Conservation (phyloP, 2,113 vertebrate species). For the Suricata suricatta region DNA sequence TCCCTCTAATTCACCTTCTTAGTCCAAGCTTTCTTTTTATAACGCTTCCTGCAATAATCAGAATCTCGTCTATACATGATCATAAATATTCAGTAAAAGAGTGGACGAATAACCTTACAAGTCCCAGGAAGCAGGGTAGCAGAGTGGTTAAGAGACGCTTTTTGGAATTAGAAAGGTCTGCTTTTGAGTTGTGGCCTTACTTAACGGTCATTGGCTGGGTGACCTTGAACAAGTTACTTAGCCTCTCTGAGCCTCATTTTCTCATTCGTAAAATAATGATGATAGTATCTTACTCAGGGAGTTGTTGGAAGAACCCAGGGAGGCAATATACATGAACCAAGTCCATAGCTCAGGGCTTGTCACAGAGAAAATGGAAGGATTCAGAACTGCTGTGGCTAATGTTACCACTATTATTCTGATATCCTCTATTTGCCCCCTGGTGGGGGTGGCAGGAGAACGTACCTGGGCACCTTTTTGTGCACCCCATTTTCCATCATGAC, state of each 20-base stretch:
- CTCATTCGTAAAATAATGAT: not conserved
- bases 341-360: rapidly evolving
- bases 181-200: not conserved
- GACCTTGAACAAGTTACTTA: not conserved
- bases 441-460: not conserved
- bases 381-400: rapidly evolving
- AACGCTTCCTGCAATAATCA: not conserved
- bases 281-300: not conserved
- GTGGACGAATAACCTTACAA: not conserved
- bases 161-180: not conserved
- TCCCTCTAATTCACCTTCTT: not conserved
- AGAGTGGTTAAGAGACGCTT: not conserved
- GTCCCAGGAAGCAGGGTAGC: not conserved
- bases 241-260: not conserved
- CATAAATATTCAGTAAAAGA: not conserved
- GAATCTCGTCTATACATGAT: too few species aligned
- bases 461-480: conserved; percentile 58
- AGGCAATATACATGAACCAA: not conserved
- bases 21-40: not conserved
- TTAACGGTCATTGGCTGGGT: not conserved
- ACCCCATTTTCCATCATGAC: not conserved
- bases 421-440: not conserved
- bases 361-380: not conserved
- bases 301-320: not conserved
- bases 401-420: not conserved